Evolutionary conservation across 2,113 vertebrate species (phyloP).

Genomic region (Eulemur macaco): DNA sequence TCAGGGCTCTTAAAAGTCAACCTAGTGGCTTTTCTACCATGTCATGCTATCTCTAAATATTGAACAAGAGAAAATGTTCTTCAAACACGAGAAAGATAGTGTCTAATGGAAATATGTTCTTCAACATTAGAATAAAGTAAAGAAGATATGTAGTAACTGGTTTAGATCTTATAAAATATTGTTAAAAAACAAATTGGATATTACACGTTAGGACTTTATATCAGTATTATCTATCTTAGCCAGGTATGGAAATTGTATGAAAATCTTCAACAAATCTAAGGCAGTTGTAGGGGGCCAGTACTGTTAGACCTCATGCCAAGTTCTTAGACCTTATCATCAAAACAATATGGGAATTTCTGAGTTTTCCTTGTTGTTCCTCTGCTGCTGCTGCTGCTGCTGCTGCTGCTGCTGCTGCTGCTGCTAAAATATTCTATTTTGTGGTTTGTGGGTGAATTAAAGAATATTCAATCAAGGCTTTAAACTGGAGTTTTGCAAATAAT

Average conservation of each 20-base stretch:
- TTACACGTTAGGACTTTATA: neutral
- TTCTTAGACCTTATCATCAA: neutral
- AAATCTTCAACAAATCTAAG: neutral
- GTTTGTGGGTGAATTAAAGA: slow-evolving; percentile 12
- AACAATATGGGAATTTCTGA: neutral
- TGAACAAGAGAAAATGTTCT: neutral
- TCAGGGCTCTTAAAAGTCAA: neutral
- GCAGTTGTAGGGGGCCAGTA: neutral
- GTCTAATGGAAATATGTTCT: neutral
- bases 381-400: no score
- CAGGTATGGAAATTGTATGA: neutral
- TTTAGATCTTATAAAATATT: neutral
- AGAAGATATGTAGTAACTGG: neutral
- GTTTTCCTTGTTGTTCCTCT: neutral
- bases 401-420: neutral
- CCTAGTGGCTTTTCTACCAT: neutral
- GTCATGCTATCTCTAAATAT: neutral
- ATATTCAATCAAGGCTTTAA: slow-evolving; percentile 50
- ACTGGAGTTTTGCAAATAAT: slow-evolving; percentile 48
- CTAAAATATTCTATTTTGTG: slow-evolving; percentile 32
- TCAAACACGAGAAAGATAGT: neutral
- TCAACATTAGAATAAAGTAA: neutral
- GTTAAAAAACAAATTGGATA: neutral
- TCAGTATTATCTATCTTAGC: neutral
- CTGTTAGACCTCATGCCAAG: neutral